These are phyloP conservation scores for Scolopax mira DNA, from an alignment of 2,113 vertebrate genomes.

Conservation along the genomic window DNA sequence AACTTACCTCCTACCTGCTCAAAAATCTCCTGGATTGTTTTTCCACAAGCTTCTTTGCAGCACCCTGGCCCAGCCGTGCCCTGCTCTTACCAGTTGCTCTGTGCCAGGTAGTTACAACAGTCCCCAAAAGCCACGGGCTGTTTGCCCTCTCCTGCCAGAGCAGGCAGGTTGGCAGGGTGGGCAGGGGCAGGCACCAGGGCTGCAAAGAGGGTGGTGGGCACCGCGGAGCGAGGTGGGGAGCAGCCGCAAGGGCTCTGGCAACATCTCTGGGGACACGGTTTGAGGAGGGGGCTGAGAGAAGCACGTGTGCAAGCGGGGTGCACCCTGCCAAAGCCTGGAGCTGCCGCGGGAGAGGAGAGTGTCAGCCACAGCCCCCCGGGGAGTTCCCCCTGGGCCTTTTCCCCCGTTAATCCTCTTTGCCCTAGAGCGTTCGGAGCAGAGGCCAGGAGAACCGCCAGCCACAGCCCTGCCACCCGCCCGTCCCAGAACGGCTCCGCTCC, in stretches of 20 bases:
- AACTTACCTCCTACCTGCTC: not conserved
- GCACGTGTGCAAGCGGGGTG: accelerated
- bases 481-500: slow-evolving; percentile 43
- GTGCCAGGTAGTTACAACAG: not conserved
- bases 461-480: slow-evolving; percentile 38
- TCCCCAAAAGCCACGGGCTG: not conserved
- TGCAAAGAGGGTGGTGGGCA: not conserved
- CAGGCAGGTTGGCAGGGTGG: not conserved
- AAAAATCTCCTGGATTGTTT: not conserved
- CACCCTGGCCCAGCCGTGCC: not conserved
- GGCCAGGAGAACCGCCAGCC: slow-evolving; percentile 50
- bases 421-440: slow-evolving; percentile 57
- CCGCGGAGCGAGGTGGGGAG: not conserved
- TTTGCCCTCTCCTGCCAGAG: accelerated
- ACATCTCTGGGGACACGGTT: not conserved
- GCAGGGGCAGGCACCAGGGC: not conserved
- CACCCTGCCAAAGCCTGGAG: not conserved
- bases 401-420: slow-evolving; percentile 59
- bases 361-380: not conserved
- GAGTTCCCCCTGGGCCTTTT: not conserved
- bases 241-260: not conserved
- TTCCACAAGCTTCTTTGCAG: not conserved
- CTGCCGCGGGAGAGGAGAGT: not conserved
- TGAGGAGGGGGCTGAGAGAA: not conserved
- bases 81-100: not conserved